Conservation (phyloP, 2,797 vertebrate species). For the Sebastes iracundus region DNA sequence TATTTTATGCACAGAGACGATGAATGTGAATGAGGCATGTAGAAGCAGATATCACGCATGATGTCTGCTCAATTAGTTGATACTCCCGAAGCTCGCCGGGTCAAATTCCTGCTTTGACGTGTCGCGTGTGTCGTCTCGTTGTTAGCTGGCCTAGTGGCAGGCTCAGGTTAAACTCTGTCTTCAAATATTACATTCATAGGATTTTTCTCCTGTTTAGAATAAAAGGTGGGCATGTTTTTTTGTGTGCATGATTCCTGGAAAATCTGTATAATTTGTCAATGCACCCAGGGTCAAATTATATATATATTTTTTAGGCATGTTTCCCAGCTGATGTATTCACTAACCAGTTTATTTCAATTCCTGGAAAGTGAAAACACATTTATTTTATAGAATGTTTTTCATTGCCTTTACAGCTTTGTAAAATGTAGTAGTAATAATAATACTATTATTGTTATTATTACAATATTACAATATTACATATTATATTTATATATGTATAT, state of each 20-base stretch:
- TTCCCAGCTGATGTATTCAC: slow-evolving; percentile 16
- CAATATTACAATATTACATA: no score
- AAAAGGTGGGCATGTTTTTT: background rate
- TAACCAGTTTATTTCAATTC: background rate
- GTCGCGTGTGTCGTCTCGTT: background rate
- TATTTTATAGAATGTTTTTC: background rate
- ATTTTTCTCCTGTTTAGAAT: slow-evolving; percentile 14
- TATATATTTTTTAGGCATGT: background rate
- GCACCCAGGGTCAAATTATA: background rate
- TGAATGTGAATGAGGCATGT: slow-evolving; percentile 49
- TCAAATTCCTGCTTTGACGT: slow-evolving; percentile 17
- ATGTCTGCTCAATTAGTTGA: slow-evolving; percentile 29
- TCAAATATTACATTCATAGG: background rate
- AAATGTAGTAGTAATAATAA: background rate
- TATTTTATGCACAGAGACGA: slow-evolving; percentile 37
- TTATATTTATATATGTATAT: no score
- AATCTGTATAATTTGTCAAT: background rate
- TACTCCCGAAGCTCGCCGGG: background rate
- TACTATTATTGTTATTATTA: background rate
- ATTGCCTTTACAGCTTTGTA: background rate
- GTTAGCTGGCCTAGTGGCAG: background rate
- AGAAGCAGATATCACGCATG: slow-evolving; percentile 18
- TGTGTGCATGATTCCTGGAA: background rate
- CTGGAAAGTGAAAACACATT: background rate
- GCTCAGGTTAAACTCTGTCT: background rate